Evolutionary conservation across 23 tunicate species (phyloP).

Genomic region (Trididemnum nubilum): DNA sequence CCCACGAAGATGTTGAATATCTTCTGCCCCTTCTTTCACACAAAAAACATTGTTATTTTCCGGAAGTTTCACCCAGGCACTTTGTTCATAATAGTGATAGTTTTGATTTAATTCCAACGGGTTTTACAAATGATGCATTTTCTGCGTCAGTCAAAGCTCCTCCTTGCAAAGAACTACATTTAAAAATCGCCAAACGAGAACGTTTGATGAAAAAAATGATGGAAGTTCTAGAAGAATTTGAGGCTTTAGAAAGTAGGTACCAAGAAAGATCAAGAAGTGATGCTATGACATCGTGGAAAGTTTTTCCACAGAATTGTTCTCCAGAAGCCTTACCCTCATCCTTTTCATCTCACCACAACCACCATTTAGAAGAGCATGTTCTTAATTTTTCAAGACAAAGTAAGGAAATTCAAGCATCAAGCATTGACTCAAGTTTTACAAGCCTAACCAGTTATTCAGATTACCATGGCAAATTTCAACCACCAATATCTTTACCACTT

Average conservation of each 20-base stretch:
- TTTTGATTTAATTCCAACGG: neutral
- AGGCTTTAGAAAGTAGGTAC: neutral
- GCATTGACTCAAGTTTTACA: neutral
- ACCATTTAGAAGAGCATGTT: neutral
- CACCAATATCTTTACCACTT: too few relatives aligned
- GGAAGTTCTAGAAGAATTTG: constrained; percentile 36
- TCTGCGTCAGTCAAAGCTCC: neutral
- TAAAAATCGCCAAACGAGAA: neutral
- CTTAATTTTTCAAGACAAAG: neutral
- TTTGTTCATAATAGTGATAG: neutral
- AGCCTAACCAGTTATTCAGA: too few relatives aligned
- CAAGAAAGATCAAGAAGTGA: neutral
- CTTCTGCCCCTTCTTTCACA: neutral
- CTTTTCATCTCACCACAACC: neutral
- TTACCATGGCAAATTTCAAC: too few relatives aligned
- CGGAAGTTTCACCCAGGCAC: too few relatives aligned
- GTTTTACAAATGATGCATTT: neutral
- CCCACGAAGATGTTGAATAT: neutral
- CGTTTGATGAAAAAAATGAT: constrained; percentile 34
- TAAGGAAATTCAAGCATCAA: neutral
- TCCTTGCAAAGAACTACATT: neutral
- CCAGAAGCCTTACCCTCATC: neutral
- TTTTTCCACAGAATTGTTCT: too few relatives aligned
- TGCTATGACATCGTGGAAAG: neutral
- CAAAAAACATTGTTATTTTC: neutral